phyloP scores from a whole-genome alignment of 1,140 invertebrate genomes.

The Sinella curviseta region DNA sequence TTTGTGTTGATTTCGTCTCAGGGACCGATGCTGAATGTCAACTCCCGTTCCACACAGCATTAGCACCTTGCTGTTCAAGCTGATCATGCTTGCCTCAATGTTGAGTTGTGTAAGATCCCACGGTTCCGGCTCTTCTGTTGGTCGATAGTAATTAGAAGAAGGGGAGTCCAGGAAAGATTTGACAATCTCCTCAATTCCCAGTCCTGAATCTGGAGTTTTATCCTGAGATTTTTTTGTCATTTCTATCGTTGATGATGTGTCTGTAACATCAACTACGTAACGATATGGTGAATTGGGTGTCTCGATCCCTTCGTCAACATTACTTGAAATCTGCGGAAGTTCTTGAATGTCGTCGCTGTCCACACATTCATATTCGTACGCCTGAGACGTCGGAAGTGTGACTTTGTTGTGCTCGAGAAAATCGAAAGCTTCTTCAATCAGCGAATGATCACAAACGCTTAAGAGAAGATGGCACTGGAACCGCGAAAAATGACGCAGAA shows the following conservation, averaged over 20 bases:
- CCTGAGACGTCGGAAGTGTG: slow-evolving; percentile 41
- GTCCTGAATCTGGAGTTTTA: slow-evolving; percentile 44
- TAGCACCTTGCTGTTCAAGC: slow-evolving; percentile 45
- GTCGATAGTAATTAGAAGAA: slow-evolving; percentile 77
- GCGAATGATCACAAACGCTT: slow-evolving; percentile 76
- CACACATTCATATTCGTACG: slow-evolving; percentile 36
- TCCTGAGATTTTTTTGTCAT: slow-evolving; percentile 29
- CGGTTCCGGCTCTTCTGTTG: slow-evolving; percentile 80
- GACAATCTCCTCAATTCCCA: slow-evolving; percentile 45
- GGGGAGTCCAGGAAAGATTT: slow-evolving; percentile 69
- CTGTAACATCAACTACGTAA: slow-evolving; percentile 39
- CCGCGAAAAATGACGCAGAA: neutral
- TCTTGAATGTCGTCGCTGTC: slow-evolving; percentile 1
- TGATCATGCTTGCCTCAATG: slow-evolving; percentile 63
- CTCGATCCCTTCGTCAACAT: slow-evolving; percentile 45
- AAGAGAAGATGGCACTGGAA: slow-evolving; percentile 69
- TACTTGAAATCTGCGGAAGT: neutral
- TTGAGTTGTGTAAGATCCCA: slow-evolving; percentile 86
- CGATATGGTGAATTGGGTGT: slow-evolving; percentile 44
- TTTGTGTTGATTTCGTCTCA: slow-evolving; percentile 36
- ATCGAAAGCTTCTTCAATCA: slow-evolving; percentile 79
- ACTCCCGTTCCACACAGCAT: slow-evolving; percentile 40
- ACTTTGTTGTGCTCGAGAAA: slow-evolving; percentile 73
- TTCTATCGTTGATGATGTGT: neutral
- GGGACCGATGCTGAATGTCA: slow-evolving; percentile 31